Evolutionary conservation across 2,113 vertebrate species (phyloP).

Genomic region (Onychostoma macrolepis): DNA sequence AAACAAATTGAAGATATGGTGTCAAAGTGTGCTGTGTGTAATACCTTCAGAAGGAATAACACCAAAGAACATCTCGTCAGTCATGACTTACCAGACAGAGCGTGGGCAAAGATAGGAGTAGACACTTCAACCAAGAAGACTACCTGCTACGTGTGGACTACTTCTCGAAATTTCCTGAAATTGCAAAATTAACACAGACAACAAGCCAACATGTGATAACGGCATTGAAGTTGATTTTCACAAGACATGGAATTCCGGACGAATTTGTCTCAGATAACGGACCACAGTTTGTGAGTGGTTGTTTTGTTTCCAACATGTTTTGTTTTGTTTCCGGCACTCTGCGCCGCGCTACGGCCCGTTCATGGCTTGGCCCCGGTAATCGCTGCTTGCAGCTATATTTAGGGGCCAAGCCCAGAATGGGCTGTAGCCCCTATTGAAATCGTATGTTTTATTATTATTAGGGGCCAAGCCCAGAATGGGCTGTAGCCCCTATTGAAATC

Average conservation of each 20-base stretch:
- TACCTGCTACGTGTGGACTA: conserved; percentile 37
- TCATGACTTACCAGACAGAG: conserved; percentile 32
- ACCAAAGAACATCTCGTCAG: background rate
- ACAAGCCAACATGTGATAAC: conserved; percentile 35
- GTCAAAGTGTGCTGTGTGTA: conserved; percentile 14
- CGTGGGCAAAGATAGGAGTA: conserved; percentile 38
- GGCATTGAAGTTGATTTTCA: too few species aligned
- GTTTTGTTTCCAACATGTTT: too few species aligned
- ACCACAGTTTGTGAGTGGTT: too few species aligned
- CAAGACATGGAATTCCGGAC: too few species aligned
- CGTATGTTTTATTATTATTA: too few species aligned
- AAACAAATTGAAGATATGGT: conserved; percentile 26
- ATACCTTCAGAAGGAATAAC: background rate
- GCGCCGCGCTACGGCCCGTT: too few species aligned
- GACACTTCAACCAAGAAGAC: conserved; percentile 29
- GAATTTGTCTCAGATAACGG: too few species aligned
- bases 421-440: too few species aligned
- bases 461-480: too few species aligned
- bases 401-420: background rate
- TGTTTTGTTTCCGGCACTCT: too few species aligned
- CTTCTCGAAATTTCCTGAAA: conserved; percentile 24
- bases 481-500: too few species aligned
- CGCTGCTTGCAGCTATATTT: conserved; percentile 15
- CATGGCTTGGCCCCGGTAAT: background rate
- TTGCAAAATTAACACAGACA: conserved; percentile 8